Evolutionary conservation across 2,113 vertebrate species (phyloP).

Genomic region (Ovis canadensis): DNA sequence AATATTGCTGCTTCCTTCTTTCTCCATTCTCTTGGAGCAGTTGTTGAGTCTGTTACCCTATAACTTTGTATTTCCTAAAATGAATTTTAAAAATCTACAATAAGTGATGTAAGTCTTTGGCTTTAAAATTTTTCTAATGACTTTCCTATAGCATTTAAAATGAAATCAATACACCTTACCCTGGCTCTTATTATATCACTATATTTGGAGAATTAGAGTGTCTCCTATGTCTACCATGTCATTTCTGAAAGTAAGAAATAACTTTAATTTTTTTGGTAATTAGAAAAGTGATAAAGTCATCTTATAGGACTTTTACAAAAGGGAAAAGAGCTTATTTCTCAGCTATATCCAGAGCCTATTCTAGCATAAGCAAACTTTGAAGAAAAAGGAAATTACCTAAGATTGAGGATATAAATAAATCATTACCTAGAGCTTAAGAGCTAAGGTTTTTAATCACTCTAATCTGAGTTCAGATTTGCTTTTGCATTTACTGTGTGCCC

Average conservation of each 20-base stretch:
- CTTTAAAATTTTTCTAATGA: background rate
- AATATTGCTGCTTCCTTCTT: background rate
- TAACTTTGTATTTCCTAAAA: background rate
- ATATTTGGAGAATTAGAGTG: background rate
- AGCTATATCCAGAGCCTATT: background rate
- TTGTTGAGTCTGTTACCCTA: background rate
- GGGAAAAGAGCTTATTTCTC: background rate
- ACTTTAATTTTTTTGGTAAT: background rate
- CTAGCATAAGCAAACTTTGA: background rate
- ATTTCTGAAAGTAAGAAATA: background rate
- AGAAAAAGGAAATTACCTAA: conserved; percentile 10
- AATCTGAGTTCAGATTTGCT: background rate
- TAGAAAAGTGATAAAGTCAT: background rate
- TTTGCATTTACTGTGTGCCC: background rate
- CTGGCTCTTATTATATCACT: background rate
- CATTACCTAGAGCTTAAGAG: background rate
- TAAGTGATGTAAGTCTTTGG: background rate
- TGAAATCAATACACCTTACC: background rate
- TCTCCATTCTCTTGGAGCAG: background rate
- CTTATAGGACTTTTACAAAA: background rate
- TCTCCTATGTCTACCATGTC: background rate
- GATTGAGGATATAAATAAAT: background rate
- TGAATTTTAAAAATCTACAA: background rate
- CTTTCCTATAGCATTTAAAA: background rate
- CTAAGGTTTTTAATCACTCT: background rate